phyloP scores from a whole-genome alignment of 2,113 vertebrate genomes.

The Corythoichthys intestinalis region DNA sequence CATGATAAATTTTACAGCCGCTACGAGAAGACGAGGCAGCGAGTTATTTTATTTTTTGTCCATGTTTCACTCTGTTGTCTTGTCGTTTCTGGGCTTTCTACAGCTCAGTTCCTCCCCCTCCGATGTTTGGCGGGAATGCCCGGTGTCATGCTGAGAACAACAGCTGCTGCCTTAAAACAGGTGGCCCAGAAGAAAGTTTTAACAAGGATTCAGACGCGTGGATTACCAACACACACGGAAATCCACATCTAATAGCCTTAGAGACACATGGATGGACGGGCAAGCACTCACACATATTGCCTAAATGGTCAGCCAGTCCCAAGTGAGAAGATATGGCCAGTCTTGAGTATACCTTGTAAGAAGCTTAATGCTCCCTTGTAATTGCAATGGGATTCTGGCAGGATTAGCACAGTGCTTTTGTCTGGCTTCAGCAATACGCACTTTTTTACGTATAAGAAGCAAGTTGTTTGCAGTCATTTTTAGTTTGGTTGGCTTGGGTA shows the following conservation, averaged over 20 bases:
- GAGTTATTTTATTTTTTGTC: conserved; percentile 31
- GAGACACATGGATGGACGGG: conserved; percentile 33
- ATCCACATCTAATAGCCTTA: conserved; percentile 54
- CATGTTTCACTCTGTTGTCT: conserved; percentile 24
- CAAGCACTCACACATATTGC: conserved; percentile 25
- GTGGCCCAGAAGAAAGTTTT: conserved; percentile 62
- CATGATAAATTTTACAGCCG: conserved; percentile 6
- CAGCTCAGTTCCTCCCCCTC: conserved; percentile 15
- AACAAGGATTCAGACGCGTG: conserved; percentile 55
- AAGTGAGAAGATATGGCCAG: conserved; percentile 36
- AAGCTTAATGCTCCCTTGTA: conserved; percentile 52
- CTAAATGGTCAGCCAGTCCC: conserved; percentile 24
- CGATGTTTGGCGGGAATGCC: conserved; percentile 26
- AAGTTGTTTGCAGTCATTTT: background rate
- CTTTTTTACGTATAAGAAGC: background rate
- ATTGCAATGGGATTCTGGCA: conserved; percentile 52
- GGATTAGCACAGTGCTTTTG: conserved; percentile 21
- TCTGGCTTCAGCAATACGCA: background rate
- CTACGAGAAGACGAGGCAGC: conserved; percentile 23
- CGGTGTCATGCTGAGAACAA: conserved; percentile 31
- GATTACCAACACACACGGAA: conserved; percentile 53
- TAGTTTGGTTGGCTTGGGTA: background rate
- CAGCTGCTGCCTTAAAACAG: conserved; percentile 68
- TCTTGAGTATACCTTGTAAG: conserved; percentile 46
- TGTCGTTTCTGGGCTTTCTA: conserved; percentile 27